Percentiles rank a stretch among this genome's conserved stretches.
Conservation (phyloP, 2,113 vertebrate genomes). For the Platycercus adscitus region DNA sequence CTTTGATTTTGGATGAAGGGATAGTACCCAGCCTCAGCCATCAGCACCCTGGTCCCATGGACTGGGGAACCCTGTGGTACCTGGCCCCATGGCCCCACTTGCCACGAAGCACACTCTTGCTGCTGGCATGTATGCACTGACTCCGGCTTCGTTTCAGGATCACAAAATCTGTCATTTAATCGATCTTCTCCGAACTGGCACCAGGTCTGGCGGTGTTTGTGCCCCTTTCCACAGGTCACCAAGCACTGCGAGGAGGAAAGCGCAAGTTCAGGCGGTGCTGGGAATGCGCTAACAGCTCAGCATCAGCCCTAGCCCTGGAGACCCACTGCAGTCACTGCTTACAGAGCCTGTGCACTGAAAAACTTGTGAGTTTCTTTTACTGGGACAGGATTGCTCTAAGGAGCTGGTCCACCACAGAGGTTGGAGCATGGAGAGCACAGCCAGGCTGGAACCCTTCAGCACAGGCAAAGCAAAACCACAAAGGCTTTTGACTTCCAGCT, state of each 20-base stretch:
- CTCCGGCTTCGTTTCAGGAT: conserved; percentile 84
- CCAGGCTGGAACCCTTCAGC: background rate
- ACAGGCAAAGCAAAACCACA: background rate
- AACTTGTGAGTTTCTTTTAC: background rate
- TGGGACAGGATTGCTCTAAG: background rate
- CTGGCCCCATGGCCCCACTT: conserved; percentile 97
- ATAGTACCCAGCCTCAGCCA: background rate
- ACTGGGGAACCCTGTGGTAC: conserved; percentile 68
- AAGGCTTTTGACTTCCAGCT: background rate
- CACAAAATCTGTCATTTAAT: conserved; percentile 86
- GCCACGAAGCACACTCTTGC: conserved; percentile 96
- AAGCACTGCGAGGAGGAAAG: conserved; percentile 81
- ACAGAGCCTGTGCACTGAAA: background rate
- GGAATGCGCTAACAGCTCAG: background rate
- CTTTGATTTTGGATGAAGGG: background rate
- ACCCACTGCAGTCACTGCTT: background rate
- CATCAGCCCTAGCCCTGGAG: background rate
- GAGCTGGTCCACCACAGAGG: background rate
- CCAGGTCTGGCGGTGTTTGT: conserved; percentile 94
- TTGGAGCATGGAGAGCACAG: background rate
- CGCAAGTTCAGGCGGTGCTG: rapidly evolving
- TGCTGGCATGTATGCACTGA: conserved; percentile 90
- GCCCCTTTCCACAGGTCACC: conserved; percentile 96
- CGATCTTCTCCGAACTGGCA: conserved; percentile 95
- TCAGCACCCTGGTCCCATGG: background rate